Evolutionary conservation across 2,113 vertebrate species (phyloP).

Genomic region (Sciurus niger): DNA sequence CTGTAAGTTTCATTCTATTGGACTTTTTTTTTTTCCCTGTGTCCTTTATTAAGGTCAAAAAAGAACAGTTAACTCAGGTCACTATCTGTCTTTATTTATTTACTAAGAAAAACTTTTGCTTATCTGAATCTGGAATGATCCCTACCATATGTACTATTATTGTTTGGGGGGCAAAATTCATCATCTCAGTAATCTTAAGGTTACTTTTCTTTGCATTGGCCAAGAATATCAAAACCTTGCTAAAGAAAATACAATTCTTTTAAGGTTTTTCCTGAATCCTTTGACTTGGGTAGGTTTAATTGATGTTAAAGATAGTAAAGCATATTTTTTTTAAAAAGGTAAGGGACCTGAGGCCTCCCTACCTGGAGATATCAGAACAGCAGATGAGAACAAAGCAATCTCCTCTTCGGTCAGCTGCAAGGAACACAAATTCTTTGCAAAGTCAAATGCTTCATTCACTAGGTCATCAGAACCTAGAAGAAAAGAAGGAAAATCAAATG

Average conservation of each 20-base stretch:
- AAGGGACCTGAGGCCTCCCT: slow-evolving; percentile 69
- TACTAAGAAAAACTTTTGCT: slow-evolving; percentile 48
- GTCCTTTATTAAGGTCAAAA: slow-evolving; percentile 25
- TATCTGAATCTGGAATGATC: not conserved
- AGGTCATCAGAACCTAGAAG: slow-evolving; percentile 97
- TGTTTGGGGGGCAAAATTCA: slow-evolving; percentile 8
- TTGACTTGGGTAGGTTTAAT: slow-evolving; percentile 9
- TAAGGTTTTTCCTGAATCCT: slow-evolving; percentile 15
- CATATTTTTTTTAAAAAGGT: not conserved
- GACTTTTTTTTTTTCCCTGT: not conserved
- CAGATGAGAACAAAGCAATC: slow-evolving; percentile 98
- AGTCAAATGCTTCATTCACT: slow-evolving; percentile 98
- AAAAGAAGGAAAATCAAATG: slow-evolving; percentile 73
- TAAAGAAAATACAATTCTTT: slow-evolving; percentile 60
- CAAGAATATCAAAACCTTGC: slow-evolving; percentile 43
- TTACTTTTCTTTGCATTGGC: slow-evolving; percentile 58
- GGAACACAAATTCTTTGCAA: slow-evolving; percentile 98
- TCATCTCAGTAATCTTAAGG: slow-evolving; percentile 28
- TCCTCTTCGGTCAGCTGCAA: slow-evolving; percentile 99
- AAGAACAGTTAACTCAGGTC: not conserved
- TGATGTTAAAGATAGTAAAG: slow-evolving; percentile 42
- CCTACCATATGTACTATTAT: not conserved
- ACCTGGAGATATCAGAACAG: slow-evolving; percentile 99
- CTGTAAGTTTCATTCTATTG: not conserved
- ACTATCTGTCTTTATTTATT: not conserved